Conservation (phyloP, 2,113 vertebrate species). For the Tragelaphus scriptus region DNA sequence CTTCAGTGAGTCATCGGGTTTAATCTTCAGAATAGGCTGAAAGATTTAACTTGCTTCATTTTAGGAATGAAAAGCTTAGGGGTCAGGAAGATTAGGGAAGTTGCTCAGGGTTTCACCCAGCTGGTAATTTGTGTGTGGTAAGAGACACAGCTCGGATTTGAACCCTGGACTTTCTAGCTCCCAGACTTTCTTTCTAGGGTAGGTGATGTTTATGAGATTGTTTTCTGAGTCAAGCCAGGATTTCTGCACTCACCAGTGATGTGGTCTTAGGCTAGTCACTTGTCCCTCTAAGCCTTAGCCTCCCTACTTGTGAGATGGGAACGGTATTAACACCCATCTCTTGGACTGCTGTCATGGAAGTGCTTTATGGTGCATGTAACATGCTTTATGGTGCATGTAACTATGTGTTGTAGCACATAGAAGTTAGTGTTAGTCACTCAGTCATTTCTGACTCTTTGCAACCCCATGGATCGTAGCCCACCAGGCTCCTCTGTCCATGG, state of each 20-base stretch:
- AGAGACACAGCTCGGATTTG: neutral
- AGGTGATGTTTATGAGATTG: neutral
- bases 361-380: fast-evolving
- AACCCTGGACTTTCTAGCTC: neutral
- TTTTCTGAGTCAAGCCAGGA: neutral
- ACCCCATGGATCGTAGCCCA: neutral
- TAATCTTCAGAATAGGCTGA: neutral
- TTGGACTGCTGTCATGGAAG: neutral
- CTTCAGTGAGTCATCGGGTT: neutral
- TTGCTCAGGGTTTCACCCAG: neutral
- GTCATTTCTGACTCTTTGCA: neutral
- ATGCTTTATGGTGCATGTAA: neutral
- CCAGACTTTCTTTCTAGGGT: neutral
- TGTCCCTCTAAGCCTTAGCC: neutral
- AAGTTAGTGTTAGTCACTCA: neutral
- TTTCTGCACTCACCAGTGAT: neutral
- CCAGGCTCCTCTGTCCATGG: neutral
- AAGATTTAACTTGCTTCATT: neutral
- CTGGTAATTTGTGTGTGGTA: neutral
- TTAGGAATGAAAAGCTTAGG: neutral
- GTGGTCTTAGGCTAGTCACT: neutral
- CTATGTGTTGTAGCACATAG: neutral
- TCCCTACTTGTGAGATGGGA: neutral
- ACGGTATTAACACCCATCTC: neutral
- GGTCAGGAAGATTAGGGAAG: neutral